phyloP scores from a whole-genome alignment of 2,113 vertebrate species.

The Elgaria multicarinata region DNA sequence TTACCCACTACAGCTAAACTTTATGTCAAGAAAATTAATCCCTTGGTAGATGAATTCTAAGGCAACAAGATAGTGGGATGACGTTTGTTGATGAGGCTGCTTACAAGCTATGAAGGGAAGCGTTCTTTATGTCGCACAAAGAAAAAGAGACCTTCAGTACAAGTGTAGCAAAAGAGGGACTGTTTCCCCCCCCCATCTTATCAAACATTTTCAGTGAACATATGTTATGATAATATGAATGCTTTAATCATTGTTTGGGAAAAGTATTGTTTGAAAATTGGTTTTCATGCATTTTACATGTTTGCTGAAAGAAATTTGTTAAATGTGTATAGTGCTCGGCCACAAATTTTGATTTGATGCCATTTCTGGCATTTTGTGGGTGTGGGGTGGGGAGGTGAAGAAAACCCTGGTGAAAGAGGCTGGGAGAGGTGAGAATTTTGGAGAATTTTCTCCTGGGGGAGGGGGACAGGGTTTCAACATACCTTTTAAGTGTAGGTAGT shows the following conservation, averaged over 20 bases:
- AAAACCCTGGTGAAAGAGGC: no score
- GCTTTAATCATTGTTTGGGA: background rate
- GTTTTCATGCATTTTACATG: background rate
- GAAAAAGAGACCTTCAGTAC: background rate
- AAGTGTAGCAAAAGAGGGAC: constrained; percentile 14
- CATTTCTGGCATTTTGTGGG: no score
- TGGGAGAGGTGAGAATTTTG: no score
- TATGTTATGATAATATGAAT: background rate
- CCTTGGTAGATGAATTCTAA: constrained; percentile 34
- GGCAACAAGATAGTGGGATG: constrained; percentile 26
- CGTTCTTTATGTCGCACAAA: background rate
- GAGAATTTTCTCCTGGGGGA: no score
- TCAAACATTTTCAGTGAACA: background rate
- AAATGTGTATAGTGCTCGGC: no score
- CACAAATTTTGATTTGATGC: no score
- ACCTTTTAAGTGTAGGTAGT: no score
- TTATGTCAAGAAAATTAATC: constrained; percentile 53
- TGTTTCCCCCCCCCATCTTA: background rate
- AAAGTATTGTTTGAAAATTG: background rate
- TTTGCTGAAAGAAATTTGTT: background rate
- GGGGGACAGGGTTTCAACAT: no score
- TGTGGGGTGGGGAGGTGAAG: no score
- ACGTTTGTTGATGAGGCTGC: constrained; percentile 18
- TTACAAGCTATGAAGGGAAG: constrained; percentile 15
- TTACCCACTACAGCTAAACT: constrained; percentile 38